Evolutionary conservation across 2,888 invertebrate species (phyloP).

Genomic region (Ditylenchus weischeri): DNA sequence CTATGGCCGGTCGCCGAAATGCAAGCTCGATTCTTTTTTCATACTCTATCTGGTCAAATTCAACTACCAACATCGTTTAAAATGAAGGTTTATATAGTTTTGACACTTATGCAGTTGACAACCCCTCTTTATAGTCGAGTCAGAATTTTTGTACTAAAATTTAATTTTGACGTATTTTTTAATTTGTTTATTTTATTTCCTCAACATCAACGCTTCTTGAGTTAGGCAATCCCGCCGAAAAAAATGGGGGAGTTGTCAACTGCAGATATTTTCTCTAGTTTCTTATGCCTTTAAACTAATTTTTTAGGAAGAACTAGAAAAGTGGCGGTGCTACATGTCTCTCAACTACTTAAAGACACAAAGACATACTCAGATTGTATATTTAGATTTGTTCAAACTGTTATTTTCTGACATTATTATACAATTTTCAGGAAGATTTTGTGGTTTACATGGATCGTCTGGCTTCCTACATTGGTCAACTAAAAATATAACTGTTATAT

Average conservation of each 20-base stretch:
- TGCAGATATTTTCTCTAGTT: background rate
- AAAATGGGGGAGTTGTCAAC: too few relatives aligned
- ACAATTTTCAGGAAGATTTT: slow-evolving; percentile 36
- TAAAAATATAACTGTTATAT: too few relatives aligned
- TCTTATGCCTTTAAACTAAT: background rate
- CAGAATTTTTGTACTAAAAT: too few relatives aligned
- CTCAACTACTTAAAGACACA: slow-evolving; percentile 37
- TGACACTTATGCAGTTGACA: too few relatives aligned
- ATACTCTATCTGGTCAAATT: slow-evolving; percentile 23
- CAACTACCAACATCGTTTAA: slow-evolving; percentile 31
- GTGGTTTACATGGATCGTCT: slow-evolving; percentile 37
- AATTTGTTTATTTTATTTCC: too few relatives aligned
- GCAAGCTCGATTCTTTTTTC: slow-evolving; percentile 37
- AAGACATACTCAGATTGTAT: slow-evolving; percentile 42
- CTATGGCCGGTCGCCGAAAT: slow-evolving; percentile 31
- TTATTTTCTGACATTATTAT: background rate
- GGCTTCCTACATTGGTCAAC: slow-evolving; percentile 31
- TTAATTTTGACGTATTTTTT: too few relatives aligned
- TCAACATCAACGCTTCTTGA: too few relatives aligned
- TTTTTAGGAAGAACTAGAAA: slow-evolving; percentile 13
- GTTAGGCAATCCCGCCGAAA: too few relatives aligned
- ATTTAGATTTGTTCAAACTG: background rate
- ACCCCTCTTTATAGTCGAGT: too few relatives aligned
- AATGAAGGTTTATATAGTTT: too few relatives aligned
- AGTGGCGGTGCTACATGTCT: slow-evolving; percentile 31